These are phyloP conservation scores for Hemiprocne comata DNA, from an alignment of 2,113 vertebrate species.

Conservation along the genomic window DNA sequence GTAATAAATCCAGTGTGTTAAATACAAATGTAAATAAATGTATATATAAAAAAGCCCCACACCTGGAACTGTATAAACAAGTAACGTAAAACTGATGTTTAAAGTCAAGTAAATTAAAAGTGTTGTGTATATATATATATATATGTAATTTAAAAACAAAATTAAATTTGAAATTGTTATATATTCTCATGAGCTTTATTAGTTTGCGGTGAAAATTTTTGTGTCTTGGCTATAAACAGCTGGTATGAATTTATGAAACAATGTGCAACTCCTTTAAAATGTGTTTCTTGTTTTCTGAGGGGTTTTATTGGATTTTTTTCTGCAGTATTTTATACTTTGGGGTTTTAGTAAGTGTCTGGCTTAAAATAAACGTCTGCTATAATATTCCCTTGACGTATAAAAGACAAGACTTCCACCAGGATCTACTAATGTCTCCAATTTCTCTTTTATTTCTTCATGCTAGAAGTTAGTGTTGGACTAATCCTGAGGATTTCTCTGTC, in stretches of 20 bases:
- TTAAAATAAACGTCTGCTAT: background rate
- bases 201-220: background rate
- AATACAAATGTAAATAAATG: background rate
- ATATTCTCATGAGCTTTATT: background rate
- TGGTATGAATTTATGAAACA: conserved; percentile 15
- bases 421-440: background rate
- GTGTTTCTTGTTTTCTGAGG: conserved; percentile 28
- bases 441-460: background rate
- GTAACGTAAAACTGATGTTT: background rate
- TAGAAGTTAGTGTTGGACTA: background rate
- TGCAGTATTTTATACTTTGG: conserved; percentile 3
- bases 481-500: background rate
- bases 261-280: background rate
- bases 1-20: background rate
- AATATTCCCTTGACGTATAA: background rate
- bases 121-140: background rate
- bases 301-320: conserved; percentile 7
- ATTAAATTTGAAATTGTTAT: background rate
- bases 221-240: background rate
- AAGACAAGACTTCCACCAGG: background rate
- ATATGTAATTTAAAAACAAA: background rate
- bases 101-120: background rate
- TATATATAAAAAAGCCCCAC: rapidly evolving
- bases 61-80: background rate
- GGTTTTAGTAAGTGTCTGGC: background rate